phyloP scores from a whole-genome alignment of 2,113 vertebrate species.

The Cheilinus undulatus region DNA sequence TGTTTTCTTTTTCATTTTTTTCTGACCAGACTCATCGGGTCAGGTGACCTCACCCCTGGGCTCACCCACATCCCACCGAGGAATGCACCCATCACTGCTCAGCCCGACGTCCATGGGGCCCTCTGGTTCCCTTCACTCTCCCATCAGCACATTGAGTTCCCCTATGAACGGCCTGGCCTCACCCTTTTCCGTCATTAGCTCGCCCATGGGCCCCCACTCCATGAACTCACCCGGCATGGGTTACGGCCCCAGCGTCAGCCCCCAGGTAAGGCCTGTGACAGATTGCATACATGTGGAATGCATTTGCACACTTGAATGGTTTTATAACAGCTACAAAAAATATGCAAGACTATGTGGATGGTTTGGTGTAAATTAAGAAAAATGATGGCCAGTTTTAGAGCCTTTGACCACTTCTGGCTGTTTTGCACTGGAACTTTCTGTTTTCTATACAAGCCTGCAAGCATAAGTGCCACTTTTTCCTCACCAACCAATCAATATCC shows the following conservation, averaged over 20 bases:
- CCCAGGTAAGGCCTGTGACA: conserved; percentile 88
- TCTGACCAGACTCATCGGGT: conserved; percentile 88
- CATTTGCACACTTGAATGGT: neutral
- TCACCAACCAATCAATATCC: too few relatives aligned
- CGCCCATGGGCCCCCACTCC: conserved; percentile 94
- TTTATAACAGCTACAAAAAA: neutral
- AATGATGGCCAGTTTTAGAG: too few relatives aligned
- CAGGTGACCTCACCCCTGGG: conserved; percentile 90
- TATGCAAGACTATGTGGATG: too few relatives aligned
- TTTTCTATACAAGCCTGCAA: too few relatives aligned
- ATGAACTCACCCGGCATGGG: conserved; percentile 93
- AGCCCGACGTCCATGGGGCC: conserved; percentile 89
- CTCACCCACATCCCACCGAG: conserved; percentile 89
- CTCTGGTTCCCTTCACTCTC: conserved; percentile 92
- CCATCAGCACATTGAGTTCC: conserved; percentile 92
- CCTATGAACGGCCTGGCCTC: conserved; percentile 97
- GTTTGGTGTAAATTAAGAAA: too few relatives aligned
- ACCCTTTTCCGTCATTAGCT: conserved; percentile 98
- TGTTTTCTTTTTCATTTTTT: neutral
- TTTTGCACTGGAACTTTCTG: too few relatives aligned
- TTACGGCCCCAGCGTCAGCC: conserved; percentile 90
- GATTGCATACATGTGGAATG: neutral
- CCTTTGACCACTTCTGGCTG: too few relatives aligned
- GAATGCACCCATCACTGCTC: conserved; percentile 92
- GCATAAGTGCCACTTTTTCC: too few relatives aligned